Conservation (phyloP, 1,140 invertebrate genomes). For the Drosophila bocki region DNA sequence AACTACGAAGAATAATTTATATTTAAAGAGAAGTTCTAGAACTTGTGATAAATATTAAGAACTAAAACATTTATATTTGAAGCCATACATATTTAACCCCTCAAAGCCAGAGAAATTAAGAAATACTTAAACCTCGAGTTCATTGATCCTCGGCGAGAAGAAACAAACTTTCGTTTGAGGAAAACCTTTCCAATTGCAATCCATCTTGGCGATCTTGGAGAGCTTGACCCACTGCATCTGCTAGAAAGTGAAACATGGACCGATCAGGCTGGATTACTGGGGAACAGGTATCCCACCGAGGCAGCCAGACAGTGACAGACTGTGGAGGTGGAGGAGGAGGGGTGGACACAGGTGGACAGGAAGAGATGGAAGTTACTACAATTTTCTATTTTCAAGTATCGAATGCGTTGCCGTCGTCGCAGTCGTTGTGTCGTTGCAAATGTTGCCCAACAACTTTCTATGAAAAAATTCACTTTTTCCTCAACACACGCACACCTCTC, state of each 20-base stretch:
- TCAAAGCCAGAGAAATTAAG: background rate
- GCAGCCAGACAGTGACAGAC: background rate
- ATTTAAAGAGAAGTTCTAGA: too few species aligned
- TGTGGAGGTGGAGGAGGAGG: background rate
- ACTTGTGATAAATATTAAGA: background rate
- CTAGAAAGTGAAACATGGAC: conserved; percentile 45
- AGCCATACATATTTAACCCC: background rate
- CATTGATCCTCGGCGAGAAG: conserved; percentile 7
- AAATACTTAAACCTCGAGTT: background rate
- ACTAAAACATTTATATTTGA: background rate
- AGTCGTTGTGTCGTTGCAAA: conserved; percentile 51
- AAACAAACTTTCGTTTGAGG: conserved; percentile 36
- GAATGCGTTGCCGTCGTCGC: conserved; percentile 46
- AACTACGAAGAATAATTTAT: too few species aligned
- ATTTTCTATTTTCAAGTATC: conserved; percentile 82
- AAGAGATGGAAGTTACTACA: conserved; percentile 50
- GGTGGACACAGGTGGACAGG: conserved; percentile 9
- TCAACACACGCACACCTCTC: conserved; percentile 16
- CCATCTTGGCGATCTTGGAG: conserved; percentile 30
- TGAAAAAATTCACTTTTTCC: conserved; percentile 84
- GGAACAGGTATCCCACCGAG: conserved; percentile 5
- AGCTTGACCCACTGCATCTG: conserved; percentile 44
- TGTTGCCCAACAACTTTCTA: conserved; percentile 82
- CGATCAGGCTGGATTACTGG: conserved; percentile 9
- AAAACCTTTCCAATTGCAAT: conserved; percentile 48